Conservation (phyloP, 1,140 invertebrate genomes). For the Psix sp. region DNA sequence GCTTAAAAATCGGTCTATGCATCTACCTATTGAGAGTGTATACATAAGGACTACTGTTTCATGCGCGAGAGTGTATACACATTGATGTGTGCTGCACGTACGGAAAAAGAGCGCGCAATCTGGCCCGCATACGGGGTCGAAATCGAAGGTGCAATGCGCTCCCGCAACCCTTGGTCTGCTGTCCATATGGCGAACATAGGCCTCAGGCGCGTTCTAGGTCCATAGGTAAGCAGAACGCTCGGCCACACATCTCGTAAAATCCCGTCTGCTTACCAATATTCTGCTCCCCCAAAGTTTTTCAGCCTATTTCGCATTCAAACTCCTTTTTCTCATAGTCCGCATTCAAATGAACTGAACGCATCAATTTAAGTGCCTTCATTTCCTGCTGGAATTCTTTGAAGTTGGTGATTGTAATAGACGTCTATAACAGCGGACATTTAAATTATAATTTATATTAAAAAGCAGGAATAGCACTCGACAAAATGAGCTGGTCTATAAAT, state of each 20-base stretch:
- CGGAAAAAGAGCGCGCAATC: slow-evolving; percentile 64
- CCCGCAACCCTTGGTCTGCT: slow-evolving; percentile 66
- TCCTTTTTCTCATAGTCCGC: slow-evolving; percentile 21
- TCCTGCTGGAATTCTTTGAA: slow-evolving; percentile 30
- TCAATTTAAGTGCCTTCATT: slow-evolving; percentile 26
- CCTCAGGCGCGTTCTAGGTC: slow-evolving; percentile 63
- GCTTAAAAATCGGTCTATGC: slow-evolving; percentile 21
- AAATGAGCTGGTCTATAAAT: too few species aligned
- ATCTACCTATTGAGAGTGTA: slow-evolving; percentile 32
- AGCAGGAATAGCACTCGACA: too few species aligned
- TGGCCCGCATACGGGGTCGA: slow-evolving; percentile 67
- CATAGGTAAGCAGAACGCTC: slow-evolving; percentile 67
- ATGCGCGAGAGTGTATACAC: not conserved
- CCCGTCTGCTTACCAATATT: slow-evolving; percentile 31
- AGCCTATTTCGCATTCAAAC: slow-evolving; percentile 35
- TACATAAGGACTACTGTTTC: slow-evolving; percentile 47
- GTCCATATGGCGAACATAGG: slow-evolving; percentile 75
- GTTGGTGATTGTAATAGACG: slow-evolving; percentile 14
- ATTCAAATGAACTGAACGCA: slow-evolving; percentile 30
- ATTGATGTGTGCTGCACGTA: slow-evolving; percentile 20
- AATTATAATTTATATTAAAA: too few species aligned
- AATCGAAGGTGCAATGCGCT: slow-evolving; percentile 65
- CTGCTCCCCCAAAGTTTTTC: slow-evolving; percentile 19
- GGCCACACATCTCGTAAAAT: slow-evolving; percentile 27
- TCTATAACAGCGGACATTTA: too few species aligned